These are phyloP conservation scores for Dromius quadrimaculatus DNA, from an alignment of 2,888 invertebrate species.

Conservation along the genomic window DNA sequence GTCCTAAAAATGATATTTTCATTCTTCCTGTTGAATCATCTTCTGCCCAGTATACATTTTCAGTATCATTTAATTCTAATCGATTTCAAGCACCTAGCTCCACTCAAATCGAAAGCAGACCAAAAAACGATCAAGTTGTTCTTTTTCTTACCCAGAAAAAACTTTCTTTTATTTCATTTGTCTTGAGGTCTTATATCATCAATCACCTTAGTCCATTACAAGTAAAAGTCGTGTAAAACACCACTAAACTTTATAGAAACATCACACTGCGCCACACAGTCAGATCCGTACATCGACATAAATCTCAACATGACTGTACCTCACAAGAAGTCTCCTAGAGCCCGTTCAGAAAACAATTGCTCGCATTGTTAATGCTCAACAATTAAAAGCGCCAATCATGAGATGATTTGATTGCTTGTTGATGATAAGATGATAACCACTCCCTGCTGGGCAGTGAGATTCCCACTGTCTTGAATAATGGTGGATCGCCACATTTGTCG, in stretches of 20 bases:
- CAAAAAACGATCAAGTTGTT: too few relatives aligned
- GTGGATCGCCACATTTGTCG: slow-evolving; percentile 47
- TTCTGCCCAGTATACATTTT: too few relatives aligned
- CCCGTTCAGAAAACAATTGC: slow-evolving; percentile 58
- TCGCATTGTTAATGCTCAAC: slow-evolving; percentile 59
- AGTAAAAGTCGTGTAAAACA: slow-evolving; percentile 36
- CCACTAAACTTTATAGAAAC: slow-evolving; percentile 27
- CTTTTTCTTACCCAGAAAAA: too few relatives aligned
- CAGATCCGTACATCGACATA: slow-evolving; percentile 10
- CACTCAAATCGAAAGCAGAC: too few relatives aligned
- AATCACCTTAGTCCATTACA: slow-evolving; percentile 15
- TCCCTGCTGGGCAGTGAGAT: slow-evolving; percentile 43
- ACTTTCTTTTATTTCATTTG: slow-evolving; percentile 25
- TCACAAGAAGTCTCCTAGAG: slow-evolving; percentile 35
- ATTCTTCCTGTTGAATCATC: too few relatives aligned
- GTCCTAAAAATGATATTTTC: too few relatives aligned
- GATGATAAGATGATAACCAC: slow-evolving; percentile 50
- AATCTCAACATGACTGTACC: slow-evolving; percentile 32
- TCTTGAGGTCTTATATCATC: slow-evolving; percentile 13
- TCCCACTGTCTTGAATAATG: slow-evolving; percentile 46
- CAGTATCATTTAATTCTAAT: too few relatives aligned
- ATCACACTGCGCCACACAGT: slow-evolving; percentile 6
- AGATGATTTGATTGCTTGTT: slow-evolving; percentile 59
- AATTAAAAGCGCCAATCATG: slow-evolving; percentile 63
- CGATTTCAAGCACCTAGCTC: too few relatives aligned